Base-by-base conservation (phyloP, 2,888 invertebrate genomes). In the Cephalotes varians region DNA sequence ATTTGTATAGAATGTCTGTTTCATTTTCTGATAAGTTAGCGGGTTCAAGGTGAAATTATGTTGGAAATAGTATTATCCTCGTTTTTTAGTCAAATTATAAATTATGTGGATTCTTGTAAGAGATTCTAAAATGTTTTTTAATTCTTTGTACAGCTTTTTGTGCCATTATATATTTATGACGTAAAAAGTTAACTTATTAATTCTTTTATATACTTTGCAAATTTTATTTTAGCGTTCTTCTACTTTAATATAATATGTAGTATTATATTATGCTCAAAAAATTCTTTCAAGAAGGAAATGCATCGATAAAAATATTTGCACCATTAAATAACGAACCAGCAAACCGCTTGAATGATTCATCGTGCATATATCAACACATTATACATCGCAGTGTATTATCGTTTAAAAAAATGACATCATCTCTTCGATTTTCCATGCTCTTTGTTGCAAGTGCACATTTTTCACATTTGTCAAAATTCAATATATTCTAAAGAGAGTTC, bases 381-480 rank as follows among this genome's bases (percentile, higher is more conserved):
- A 81, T 40, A 58, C 80, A 72, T 44, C 44, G 56, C 60, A 49
- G 15, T 51, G 44, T 44, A 71, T 82, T 64, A 49, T 44, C 40
- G 44, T 44, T 81, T 10, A n/a, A 69, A 71, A 44, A 81, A 69
- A 69, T 82, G 79, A 79, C 71, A 69, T 79, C 77, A 79, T 69
- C 54, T 77, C 28, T 40, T 56, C 31, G 28, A 7, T 25, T 71
- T 44, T 56, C 18, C 44, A 37, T 34, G 1, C 18, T 56, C 2
- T 44, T 56, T 12, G 31, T 51, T n/a, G n/a, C 37, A 6, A 15
- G 1, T 3, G 49, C 15, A 21, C 25, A 74, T 47, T 0, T 65
- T 37, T 65, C 37, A 76, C n/a, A 49, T 49, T 51, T 25, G 2
- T 21, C 21, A 25, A 18, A 56, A n/a, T 56, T 56, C 15, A 12